A percentile compares a stretch with the other conserved stretches of the same genome.
Conservation (phyloP, 2,113 vertebrate genomes). For the Semicossyphus pulcher region DNA sequence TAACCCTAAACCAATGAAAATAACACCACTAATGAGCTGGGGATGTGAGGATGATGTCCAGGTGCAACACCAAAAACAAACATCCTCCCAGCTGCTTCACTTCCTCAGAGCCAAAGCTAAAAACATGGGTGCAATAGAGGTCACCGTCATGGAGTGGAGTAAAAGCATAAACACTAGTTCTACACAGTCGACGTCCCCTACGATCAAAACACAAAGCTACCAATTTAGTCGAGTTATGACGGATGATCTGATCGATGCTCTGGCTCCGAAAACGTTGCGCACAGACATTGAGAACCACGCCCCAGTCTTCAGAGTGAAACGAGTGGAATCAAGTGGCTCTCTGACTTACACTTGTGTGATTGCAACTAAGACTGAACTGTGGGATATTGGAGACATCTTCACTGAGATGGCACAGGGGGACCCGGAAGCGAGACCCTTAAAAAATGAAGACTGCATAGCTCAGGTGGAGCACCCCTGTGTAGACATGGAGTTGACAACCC, state of each 20-base stretch:
- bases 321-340: slow-evolving; percentile 28
- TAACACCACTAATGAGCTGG: slow-evolving; percentile 27
- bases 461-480: background rate
- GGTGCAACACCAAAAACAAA: slow-evolving; percentile 80
- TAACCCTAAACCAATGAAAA: slow-evolving; percentile 28
- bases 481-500: background rate
- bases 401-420: slow-evolving; percentile 19
- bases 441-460: slow-evolving; percentile 1
- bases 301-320: slow-evolving; percentile 74
- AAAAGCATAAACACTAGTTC: background rate
- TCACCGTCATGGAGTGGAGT: slow-evolving; percentile 18
- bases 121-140: slow-evolving; percentile 34
- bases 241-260: background rate
- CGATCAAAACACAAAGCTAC: slow-evolving; percentile 18
- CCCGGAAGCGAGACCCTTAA: background rate
- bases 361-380: slow-evolving; percentile 78
- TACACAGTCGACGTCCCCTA: background rate
- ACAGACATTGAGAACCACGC: slow-evolving; percentile 29
- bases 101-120: slow-evolving; percentile 69
- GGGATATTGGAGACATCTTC: slow-evolving; percentile 79
- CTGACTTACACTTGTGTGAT: slow-evolving; percentile 74
- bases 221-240: slow-evolving; percentile 21
- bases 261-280: slow-evolving; percentile 3
- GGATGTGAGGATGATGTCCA: slow-evolving; percentile 44
- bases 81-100: slow-evolving; percentile 75